phyloP scores from a whole-genome alignment of 2,113 vertebrate species.

The Sprattus sprattus region DNA sequence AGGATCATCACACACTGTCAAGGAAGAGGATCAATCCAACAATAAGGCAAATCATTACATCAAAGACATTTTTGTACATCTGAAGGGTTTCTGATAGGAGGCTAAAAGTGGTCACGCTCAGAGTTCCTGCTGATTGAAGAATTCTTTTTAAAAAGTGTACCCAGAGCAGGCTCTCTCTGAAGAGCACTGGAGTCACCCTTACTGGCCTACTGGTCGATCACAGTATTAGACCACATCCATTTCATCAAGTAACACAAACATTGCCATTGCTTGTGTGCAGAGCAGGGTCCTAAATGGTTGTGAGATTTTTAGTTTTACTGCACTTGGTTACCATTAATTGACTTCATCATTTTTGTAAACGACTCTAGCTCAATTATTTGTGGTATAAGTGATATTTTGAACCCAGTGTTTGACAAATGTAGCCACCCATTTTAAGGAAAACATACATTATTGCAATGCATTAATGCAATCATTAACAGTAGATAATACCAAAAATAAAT shows the following conservation, averaged over 20 bases:
- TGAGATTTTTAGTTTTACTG: background rate
- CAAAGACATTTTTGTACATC: background rate
- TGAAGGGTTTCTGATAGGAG: background rate
- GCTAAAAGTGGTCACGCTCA: background rate
- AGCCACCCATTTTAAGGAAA: background rate
- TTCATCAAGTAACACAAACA: background rate
- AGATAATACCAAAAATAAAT: background rate
- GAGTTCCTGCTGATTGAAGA: background rate
- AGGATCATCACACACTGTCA: constrained; percentile 51
- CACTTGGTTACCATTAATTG: background rate
- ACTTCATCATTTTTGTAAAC: background rate
- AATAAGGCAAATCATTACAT: constrained; percentile 47
- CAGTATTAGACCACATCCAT: background rate
- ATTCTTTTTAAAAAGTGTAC: background rate
- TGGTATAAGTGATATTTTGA: background rate
- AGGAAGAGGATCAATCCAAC: constrained; percentile 48
- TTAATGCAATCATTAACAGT: background rate
- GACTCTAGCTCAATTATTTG: background rate
- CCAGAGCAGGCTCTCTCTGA: background rate
- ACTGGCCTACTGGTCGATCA: background rate
- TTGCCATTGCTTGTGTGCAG: background rate
- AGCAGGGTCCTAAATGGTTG: background rate
- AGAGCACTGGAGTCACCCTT: background rate
- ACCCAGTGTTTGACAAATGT: background rate
- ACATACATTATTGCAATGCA: background rate